Evolutionary conservation across 1,140 invertebrate genomes (phyloP).

Genomic region (Trachelipus rathkii): DNA sequence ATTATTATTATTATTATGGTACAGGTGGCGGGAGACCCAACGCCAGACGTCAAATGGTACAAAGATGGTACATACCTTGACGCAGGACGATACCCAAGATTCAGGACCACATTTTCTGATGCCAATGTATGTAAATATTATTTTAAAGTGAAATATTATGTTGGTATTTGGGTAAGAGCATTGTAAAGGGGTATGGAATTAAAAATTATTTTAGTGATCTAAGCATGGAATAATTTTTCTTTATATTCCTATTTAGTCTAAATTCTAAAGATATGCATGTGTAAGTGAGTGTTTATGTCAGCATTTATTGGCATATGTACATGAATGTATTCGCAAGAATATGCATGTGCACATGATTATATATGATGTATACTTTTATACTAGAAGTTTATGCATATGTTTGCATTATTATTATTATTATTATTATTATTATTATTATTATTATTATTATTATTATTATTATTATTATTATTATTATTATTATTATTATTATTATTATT

Average conservation of each 20-base stretch:
- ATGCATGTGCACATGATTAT: too few relatives aligned
- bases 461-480: too few relatives aligned
- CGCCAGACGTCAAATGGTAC: slow-evolving; percentile 69
- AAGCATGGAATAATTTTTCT: too few relatives aligned
- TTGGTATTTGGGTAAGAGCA: too few relatives aligned
- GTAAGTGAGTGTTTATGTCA: background rate
- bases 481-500: too few relatives aligned
- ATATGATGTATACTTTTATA: too few relatives aligned
- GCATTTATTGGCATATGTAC: too few relatives aligned
- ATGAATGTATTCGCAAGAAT: too few relatives aligned
- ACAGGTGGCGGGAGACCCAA: slow-evolving; percentile 61
- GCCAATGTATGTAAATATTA: slow-evolving; percentile 31
- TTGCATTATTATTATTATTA: background rate
- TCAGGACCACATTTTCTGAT: slow-evolving; percentile 35
- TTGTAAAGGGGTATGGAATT: too few relatives aligned
- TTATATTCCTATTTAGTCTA: background rate
- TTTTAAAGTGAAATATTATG: background rate
- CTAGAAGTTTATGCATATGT: slow-evolving; percentile 51
- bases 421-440: slow-evolving; percentile 16
- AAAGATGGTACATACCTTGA: slow-evolving; percentile 60
- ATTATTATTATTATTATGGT: too few relatives aligned
- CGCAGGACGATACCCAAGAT: slow-evolving; percentile 39
- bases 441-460: background rate
- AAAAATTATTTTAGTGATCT: too few relatives aligned
- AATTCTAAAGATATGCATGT: background rate